Conservation (phyloP, 2,888 invertebrate genomes). For the Chrysopilus asiliformis region DNA sequence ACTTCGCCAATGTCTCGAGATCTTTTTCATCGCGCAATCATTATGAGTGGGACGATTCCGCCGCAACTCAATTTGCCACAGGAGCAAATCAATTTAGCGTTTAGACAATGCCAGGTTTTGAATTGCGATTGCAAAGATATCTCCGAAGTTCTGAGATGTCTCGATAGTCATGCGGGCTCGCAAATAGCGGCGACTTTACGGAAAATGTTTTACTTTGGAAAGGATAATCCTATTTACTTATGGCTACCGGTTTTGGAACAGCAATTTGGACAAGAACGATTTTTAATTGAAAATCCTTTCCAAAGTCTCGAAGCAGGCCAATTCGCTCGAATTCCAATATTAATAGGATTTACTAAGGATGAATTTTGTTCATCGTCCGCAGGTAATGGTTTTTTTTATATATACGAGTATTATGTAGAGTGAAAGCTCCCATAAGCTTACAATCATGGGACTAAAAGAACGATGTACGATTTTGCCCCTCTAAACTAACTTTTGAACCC, state of each 20-base stretch:
- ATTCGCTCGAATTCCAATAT: slow-evolving; percentile 37
- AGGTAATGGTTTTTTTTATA: slow-evolving; percentile 29
- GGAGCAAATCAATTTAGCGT: slow-evolving; percentile 37
- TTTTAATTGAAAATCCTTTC: slow-evolving; percentile 37
- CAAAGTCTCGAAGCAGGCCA: slow-evolving; percentile 31
- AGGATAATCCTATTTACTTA: slow-evolving; percentile 23
- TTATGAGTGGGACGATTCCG: slow-evolving; percentile 46
- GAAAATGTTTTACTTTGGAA: slow-evolving; percentile 21
- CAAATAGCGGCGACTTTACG: slow-evolving; percentile 16
- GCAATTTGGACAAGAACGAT: slow-evolving; percentile 37
- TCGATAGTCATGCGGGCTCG: slow-evolving; percentile 25
- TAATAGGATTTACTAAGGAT: slow-evolving; percentile 38
- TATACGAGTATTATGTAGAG: not conserved
- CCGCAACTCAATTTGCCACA: slow-evolving; percentile 25
- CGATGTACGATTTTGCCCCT: no score
- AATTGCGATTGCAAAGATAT: slow-evolving; percentile 26
- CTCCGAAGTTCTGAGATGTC: slow-evolving; percentile 35
- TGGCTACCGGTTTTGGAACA: slow-evolving; percentile 41
- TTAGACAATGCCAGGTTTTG: slow-evolving; percentile 37
- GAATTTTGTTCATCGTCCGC: slow-evolving; percentile 37
- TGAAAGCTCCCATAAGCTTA: no score
- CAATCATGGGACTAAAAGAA: no score
- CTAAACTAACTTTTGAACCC: no score
- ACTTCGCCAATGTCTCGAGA: slow-evolving; percentile 48
- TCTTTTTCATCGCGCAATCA: slow-evolving; percentile 53